These are phyloP conservation scores for Amphimallon solstitiale DNA, from an alignment of 2,888 invertebrate species.

Conservation along the genomic window DNA sequence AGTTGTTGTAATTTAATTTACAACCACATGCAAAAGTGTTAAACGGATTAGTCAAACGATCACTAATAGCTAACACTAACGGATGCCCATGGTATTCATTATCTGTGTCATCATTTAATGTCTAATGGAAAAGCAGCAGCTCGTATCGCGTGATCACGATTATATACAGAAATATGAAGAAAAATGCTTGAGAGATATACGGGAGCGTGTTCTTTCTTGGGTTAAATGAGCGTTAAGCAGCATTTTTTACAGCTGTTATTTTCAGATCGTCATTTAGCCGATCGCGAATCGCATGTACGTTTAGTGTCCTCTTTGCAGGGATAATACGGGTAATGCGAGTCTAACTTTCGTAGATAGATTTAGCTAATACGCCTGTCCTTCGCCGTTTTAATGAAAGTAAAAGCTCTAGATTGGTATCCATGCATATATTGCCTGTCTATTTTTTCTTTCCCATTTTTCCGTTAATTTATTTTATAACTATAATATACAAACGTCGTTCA, in stretches of 20 bases:
- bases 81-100: no score
- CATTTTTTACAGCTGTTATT: conserved; percentile 47
- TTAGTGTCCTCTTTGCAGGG: conserved; percentile 5
- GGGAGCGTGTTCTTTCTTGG: conserved; percentile 40
- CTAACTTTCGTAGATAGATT: no score
- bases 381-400: no score
- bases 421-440: no score
- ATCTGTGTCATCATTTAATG: not conserved
- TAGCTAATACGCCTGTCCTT: no score
- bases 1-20: not conserved
- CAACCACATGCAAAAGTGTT: not conserved
- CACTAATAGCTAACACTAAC: not conserved
- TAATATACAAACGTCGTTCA: no score
- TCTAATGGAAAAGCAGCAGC: conserved; percentile 39
- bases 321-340: no score
- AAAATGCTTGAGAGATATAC: conserved; percentile 44
- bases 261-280: conserved; percentile 42
- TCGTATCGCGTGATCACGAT: conserved; percentile 42
- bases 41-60: conserved; percentile 13
- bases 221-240: conserved; percentile 43
- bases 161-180: conserved; percentile 37
- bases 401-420: no score
- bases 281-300: conserved; percentile 2
- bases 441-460: no score
- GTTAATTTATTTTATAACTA: no score